Percentiles rank a stretch among this genome's conserved stretches.
Evolutionary conservation across 1,140 invertebrate species (phyloP).

Genomic region (Globodera ellingtonae): DNA sequence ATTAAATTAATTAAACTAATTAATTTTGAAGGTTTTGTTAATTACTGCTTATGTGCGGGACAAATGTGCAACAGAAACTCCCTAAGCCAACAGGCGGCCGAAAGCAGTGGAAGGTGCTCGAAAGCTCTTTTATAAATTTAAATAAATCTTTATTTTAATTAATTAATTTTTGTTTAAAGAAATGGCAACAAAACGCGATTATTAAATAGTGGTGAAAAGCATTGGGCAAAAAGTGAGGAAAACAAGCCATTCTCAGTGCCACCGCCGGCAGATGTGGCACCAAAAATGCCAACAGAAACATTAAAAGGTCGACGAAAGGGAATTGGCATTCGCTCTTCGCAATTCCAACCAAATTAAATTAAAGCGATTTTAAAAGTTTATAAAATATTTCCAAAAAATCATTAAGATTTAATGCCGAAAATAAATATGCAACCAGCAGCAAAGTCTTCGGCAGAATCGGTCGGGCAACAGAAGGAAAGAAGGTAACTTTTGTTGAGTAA

Average conservation of each 20-base stretch:
- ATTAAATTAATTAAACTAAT: not conserved
- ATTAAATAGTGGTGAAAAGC: not conserved
- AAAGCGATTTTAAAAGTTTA: not conserved
- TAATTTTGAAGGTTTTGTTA: conserved; percentile 26
- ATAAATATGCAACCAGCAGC: not conserved
- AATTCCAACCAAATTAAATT: not conserved
- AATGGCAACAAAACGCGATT: not conserved
- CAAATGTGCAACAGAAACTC: conserved; percentile 40
- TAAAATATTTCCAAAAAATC: not conserved
- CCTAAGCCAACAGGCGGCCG: conserved; percentile 30
- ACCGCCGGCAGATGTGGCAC: not conserved
- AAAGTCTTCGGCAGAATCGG: conserved; percentile 9
- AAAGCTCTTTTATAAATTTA: not conserved
- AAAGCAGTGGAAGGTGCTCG: conserved; percentile 10
- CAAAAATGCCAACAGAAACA: not conserved
- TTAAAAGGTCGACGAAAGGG: not conserved
- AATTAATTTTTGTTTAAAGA: not conserved
- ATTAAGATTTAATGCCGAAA: not conserved
- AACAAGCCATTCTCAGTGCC: not conserved
- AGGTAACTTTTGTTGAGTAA: not conserved
- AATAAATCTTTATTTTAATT: not conserved
- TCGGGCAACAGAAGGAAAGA: not conserved
- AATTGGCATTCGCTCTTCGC: not conserved
- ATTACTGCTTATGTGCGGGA: conserved; percentile 37
- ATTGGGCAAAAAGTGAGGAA: not conserved